Evolutionary conservation across 2,797 vertebrate genomes (phyloP), one percentile per base, ranked within the genome.

Genomic region (Gephyroberyx darwinii): DNA sequence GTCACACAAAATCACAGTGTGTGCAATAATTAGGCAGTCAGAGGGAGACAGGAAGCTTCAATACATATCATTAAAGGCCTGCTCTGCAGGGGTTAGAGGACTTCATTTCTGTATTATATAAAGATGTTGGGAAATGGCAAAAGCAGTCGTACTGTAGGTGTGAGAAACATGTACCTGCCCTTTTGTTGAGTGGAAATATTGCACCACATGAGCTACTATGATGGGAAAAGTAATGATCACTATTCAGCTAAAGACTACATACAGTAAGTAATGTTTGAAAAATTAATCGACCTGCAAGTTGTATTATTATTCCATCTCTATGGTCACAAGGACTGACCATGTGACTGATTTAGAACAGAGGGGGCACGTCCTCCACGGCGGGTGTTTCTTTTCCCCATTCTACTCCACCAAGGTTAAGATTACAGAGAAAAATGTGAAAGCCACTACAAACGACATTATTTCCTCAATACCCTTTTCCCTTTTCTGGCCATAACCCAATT

Each of bases 1-100:
- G 80, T 84, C 69, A 80, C 87, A 69, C 56, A 69, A 84, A 90
- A 88, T 84, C 69, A 79, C 77, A 86, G 73, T 60, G 56, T 81
- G 74, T 45, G 71, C 81, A 69, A 69, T 77, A 85, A 92, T 87
- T 84, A 86, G 69, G 75, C 71, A 65, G 83, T 76, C 72, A 54
- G 72, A 76, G 74, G 69, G 48, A 65, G 26, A 39, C 65, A 0
- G 64, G 20, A 51, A 69, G 69, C 50, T 3, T 13, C 50, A 84
- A 50, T 76, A 60, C 65, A 51, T 78, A 1, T 56, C 52, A 65
- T 83, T 75, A 72, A 7, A 19, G 50, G 16, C 71, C 48, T 20
- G 60, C 66, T 67, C n/a, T 1, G 65, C 22, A n/a, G 33, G 31
- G 6, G 22, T 8, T 22, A 10, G 33, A 7, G 22, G 53, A 31